Evolutionary conservation across 1,140 invertebrate genomes (phyloP).

Genomic region (Paraescarpia echinospica): DNA sequence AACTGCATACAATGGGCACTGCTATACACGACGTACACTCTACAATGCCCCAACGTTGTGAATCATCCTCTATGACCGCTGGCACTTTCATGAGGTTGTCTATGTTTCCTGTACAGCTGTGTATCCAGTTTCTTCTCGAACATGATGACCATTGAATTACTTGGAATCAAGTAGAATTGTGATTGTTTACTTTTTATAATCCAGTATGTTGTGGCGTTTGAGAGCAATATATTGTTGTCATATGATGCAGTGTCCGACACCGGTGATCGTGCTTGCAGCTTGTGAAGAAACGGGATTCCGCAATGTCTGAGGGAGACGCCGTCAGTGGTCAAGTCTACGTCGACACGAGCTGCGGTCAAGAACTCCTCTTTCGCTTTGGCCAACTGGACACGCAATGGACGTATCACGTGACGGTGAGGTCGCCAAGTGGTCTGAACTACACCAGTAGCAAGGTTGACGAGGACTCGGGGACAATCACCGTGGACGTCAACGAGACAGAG

Average conservation of each 20-base stretch:
- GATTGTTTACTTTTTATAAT: neutral
- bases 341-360: constrained; percentile 30
- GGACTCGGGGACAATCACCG: neutral
- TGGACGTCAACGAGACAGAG: neutral
- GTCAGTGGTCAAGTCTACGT: constrained; percentile 33
- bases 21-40: no score
- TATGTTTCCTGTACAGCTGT: no score
- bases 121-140: no score
- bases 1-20: no score
- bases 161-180: neutral
- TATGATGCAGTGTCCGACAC: neutral
- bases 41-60: no score
- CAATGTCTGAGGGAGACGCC: constrained; percentile 39
- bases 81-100: no score
- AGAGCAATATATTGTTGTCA: neutral
- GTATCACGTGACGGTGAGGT: neutral
- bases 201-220: neutral
- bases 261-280: neutral
- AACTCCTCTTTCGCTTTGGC: neutral
- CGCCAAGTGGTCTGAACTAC: neutral
- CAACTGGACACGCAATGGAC: neutral
- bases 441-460: neutral
- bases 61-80: no score
- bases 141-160: no score
- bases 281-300: constrained; percentile 29